Evolutionary conservation across 2,888 invertebrate species (phyloP).

Genomic region (Harpalus rufipes): DNA sequence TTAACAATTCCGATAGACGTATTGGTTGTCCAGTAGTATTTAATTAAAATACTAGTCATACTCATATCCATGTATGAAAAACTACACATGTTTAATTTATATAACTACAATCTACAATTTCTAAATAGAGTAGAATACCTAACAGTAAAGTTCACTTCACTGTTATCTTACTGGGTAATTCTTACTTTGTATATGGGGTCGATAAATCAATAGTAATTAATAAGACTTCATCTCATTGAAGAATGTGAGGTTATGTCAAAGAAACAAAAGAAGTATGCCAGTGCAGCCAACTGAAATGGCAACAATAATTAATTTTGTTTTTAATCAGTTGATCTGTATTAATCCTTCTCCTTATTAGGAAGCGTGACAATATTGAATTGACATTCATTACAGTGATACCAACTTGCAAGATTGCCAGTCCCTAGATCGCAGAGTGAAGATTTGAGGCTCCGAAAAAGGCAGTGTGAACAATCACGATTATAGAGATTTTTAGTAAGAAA

Average conservation of each 20-base stretch:
- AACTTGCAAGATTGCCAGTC: constrained; percentile 22
- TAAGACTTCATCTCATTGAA: constrained; percentile 38
- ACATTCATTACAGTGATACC: constrained; percentile 28
- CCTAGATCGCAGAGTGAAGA: neutral
- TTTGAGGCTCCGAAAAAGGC: constrained; percentile 32
- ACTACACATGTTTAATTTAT: neutral
- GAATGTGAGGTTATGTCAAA: constrained; percentile 35
- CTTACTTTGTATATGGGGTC: neutral
- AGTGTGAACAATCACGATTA: constrained; percentile 17
- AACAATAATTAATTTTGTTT: constrained; percentile 49
- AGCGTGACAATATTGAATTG: constrained; percentile 44
- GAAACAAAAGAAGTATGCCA: constrained; percentile 52
- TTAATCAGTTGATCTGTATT: constrained; percentile 55
- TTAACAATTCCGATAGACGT: neutral
- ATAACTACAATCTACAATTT: neutral
- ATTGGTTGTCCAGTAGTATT: neutral
- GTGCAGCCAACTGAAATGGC: constrained; percentile 39
- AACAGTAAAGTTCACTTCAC: constrained; percentile 5
- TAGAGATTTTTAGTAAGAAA: constrained; percentile 21
- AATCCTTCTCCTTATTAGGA: constrained; percentile 45
- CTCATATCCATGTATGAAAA: constrained; percentile 2
- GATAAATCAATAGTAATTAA: constrained; percentile 48
- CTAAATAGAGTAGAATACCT: constrained; percentile 6
- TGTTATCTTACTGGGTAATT: neutral
- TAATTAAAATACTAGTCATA: constrained; percentile 4